Evolutionary conservation across 2,113 vertebrate genomes (phyloP).

Genomic region (Marmota monax): DNA sequence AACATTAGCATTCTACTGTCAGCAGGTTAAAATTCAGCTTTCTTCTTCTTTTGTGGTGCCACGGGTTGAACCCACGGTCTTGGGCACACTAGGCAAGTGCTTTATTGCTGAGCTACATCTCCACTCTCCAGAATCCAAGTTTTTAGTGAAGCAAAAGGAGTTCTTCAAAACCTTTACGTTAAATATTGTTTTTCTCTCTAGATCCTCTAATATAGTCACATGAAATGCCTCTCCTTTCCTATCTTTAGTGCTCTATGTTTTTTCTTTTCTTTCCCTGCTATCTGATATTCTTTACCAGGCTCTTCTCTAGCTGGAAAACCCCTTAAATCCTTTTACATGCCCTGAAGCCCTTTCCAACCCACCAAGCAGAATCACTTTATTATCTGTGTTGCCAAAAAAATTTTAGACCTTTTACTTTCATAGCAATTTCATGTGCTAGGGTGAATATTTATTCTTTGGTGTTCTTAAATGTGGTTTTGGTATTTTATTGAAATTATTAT

Average conservation of each 20-base stretch:
- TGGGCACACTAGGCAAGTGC: too few species aligned
- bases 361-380: not conserved
- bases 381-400: not conserved
- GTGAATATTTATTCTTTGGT: not conserved
- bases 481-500: not conserved
- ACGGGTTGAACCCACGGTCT: too few species aligned
- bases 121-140: not conserved
- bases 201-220: not conserved
- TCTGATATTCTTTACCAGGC: not conserved
- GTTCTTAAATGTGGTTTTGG: not conserved
- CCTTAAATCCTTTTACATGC: not conserved
- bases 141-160: not conserved
- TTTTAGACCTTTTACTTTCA: not conserved
- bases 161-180: not conserved
- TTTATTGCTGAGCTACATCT: too few species aligned
- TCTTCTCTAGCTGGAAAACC: not conserved
- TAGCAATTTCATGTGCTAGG: not conserved
- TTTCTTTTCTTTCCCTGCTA: not conserved
- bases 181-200: not conserved
- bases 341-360: not conserved
- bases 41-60: too few species aligned
- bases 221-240: not conserved
- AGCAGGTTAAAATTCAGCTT: not conserved
- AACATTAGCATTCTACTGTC: not conserved
- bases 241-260: not conserved